Percentiles rank a stretch among this genome's conserved stretches.
Evolutionary conservation across 2,113 vertebrate genomes (phyloP).

Genomic region (Ceyx melanurus): DNA sequence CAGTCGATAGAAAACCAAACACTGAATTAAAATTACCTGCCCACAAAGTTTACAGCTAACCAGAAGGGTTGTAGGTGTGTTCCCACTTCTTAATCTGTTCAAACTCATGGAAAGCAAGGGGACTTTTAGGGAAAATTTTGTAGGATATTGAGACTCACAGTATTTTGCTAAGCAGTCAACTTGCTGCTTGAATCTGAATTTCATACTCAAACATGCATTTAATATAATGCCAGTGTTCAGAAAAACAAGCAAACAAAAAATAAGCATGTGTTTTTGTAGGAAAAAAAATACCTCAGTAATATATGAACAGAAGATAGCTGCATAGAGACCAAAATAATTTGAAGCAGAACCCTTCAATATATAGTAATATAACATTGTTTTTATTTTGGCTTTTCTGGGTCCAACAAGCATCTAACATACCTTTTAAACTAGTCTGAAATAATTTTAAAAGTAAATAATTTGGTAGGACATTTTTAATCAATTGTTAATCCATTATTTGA

Average conservation of each 20-base stretch:
- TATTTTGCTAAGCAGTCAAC: neutral
- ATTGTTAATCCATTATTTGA: conserved; percentile 30
- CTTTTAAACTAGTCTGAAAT: neutral
- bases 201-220: neutral
- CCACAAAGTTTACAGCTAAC: neutral
- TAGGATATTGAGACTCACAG: neutral
- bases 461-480: conserved; percentile 13
- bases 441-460: neutral
- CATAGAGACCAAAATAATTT: neutral
- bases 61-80: neutral
- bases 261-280: neutral
- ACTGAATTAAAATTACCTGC: neutral
- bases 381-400: neutral
- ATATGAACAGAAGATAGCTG: neutral
- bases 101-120: neutral
- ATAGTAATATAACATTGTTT: neutral
- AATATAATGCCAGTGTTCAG: neutral
- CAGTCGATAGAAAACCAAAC: neutral
- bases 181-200: neutral
- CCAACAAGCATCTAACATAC: neutral
- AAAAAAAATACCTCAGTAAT: neutral
- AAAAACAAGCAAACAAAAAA: neutral
- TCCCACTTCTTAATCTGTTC: neutral
- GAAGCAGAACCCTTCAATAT: neutral
- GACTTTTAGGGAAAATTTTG: neutral